These are phyloP conservation scores for Achatina immaculata DNA, from an alignment of 1,140 invertebrate genomes.

Conservation along the genomic window DNA sequence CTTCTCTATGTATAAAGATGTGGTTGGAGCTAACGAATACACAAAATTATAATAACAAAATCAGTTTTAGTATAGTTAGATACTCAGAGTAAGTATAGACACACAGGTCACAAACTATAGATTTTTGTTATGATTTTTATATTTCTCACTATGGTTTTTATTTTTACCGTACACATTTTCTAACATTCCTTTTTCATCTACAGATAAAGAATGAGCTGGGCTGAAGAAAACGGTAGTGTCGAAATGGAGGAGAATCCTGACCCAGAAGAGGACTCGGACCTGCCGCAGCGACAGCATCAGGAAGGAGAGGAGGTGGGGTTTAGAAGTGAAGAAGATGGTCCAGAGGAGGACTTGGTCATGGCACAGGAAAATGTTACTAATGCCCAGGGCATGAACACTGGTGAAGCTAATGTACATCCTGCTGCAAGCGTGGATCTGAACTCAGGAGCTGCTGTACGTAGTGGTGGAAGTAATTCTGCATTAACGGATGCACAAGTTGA, in stretches of 20 bases:
- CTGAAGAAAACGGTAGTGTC: slow-evolving; percentile 41
- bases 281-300: slow-evolving; percentile 12
- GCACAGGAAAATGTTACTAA: neutral
- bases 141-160: no score
- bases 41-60: no score
- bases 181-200: neutral
- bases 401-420: slow-evolving; percentile 18
- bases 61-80: no score
- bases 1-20: no score
- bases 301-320: neutral
- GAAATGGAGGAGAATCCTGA: slow-evolving; percentile 50
- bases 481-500: neutral
- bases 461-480: neutral
- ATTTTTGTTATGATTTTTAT: no score
- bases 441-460: neutral
- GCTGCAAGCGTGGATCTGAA: neutral
- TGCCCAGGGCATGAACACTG: neutral
- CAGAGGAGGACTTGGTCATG: slow-evolving; percentile 29
- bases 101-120: no score
- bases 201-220: slow-evolving; percentile 42
- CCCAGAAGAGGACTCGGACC: slow-evolving; percentile 48
- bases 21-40: no score
- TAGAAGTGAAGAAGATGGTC: slow-evolving; percentile 15
- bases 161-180: no score
- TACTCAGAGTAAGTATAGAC: no score